These are phyloP conservation scores for Porites cylindrica DNA, from an alignment of 92 coral and sea anemone genomes.

Conservation along the genomic window DNA sequence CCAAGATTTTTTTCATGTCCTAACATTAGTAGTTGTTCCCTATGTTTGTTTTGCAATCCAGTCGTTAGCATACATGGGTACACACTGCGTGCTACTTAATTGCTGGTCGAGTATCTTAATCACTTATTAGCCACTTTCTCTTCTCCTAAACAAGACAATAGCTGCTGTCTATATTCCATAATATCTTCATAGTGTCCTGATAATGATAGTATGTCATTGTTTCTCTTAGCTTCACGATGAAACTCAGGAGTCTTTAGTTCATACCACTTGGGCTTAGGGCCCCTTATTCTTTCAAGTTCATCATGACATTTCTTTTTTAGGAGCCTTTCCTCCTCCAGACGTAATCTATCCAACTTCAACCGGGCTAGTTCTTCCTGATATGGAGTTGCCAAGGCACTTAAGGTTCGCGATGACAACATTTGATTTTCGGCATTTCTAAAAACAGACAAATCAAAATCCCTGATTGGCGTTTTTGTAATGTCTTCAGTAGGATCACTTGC, in stretches of 20 bases:
- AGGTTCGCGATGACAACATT: slow-evolving; percentile 89
- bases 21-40: too few species aligned
- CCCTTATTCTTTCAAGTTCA: slow-evolving; percentile 94
- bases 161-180: slow-evolving; percentile 87
- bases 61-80: too few species aligned
- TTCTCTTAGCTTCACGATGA: slow-evolving; percentile 88
- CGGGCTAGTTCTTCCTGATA: slow-evolving; percentile 87
- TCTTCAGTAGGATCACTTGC: slow-evolving; percentile 76
- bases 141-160: slow-evolving; percentile 81
- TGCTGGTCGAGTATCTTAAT: too few species aligned
- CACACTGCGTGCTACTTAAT: too few species aligned
- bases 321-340: slow-evolving; percentile 89
- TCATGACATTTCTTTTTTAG: slow-evolving; percentile 72
- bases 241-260: slow-evolving; percentile 92
- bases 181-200: slow-evolving; percentile 93
- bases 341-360: slow-evolving; percentile 79
- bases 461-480: slow-evolving; percentile 80
- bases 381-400: slow-evolving; percentile 92
- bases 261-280: slow-evolving; percentile 97
- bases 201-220: slow-evolving; percentile 83
- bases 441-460: slow-evolving; percentile 84
- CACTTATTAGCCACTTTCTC: slow-evolving; percentile 58
- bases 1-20: too few species aligned
- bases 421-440: slow-evolving; percentile 88
- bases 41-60: too few species aligned